Base-by-base conservation (phyloP, 2,888 invertebrate species). In the Cataglyphis albicans region DNA sequence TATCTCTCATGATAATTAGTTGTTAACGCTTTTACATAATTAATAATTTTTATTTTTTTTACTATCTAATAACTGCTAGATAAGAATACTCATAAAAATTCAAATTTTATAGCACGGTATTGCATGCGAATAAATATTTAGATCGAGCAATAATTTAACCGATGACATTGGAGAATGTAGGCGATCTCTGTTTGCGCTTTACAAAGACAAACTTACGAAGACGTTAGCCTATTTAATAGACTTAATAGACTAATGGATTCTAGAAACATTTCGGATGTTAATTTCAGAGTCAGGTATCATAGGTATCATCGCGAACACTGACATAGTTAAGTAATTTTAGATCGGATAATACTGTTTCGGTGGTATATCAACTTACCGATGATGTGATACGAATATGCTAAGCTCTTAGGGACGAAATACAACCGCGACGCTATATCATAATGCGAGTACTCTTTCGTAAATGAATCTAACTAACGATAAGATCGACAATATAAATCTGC, bases 271-370 rank as follows among this genome's bases (percentile, higher is more conserved):
- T 72, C 41, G 12, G 44, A 59, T 70, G 72, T 25, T 25, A 78
- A 44, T 78, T 78, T 59, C 32, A 44, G 44, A 78, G 59, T 78
- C 72, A 32, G 72, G 44, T 72, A 44, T 78, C 72, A 35, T 59
- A 32, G 57, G 44, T 78, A 78, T 59, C 59, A 78, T 59, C 59
- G 70, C 15, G 57, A 78, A 68, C 57, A 70, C 72, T 59, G 25
- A 32, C 72, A 70, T 78, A 78, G 59, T 70, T 78, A 70, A 78
- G 57, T 68, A 78, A 57, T 72, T 78, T 59, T 78, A 59, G 78
- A 72, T 78, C 59, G 7, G 72, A 78, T 78, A 70, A 78, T 35
- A n/a, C 59, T 44, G 59, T 59, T 78, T 59, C 57, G 78, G 15
- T 70, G 12, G 44, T 78, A 59, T 78, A 59, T 78, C 35, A 44